phyloP scores from a whole-genome alignment of 2,113 vertebrate genomes.

The Dromiciops gliroides region DNA sequence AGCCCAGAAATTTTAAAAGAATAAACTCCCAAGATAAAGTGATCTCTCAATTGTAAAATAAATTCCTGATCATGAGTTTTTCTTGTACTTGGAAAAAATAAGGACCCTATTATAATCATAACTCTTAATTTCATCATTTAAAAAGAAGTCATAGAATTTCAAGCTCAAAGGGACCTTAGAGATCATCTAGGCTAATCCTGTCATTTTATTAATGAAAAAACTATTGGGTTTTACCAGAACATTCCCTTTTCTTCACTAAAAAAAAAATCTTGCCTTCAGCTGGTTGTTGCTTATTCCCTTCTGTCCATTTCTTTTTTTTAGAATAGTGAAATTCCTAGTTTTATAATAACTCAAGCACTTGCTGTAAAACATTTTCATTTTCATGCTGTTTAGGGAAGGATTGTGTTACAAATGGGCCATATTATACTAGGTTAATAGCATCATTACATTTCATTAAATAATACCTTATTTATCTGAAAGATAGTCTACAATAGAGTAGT shows the following conservation, averaged over 20 bases:
- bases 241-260: slow-evolving; percentile 40
- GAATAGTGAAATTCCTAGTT: slow-evolving; percentile 56
- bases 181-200: background rate
- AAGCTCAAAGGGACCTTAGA: slow-evolving; percentile 32
- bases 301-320: slow-evolving; percentile 49
- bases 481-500: slow-evolving; percentile 17
- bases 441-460: slow-evolving; percentile 41
- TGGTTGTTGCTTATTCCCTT: slow-evolving; percentile 68
- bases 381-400: slow-evolving; percentile 73
- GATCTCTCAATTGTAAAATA: slow-evolving; percentile 39
- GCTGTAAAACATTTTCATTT: slow-evolving; percentile 65
- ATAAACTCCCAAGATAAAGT: slow-evolving; percentile 61
- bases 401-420: slow-evolving; percentile 63
- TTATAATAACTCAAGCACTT: slow-evolving; percentile 29
- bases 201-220: background rate
- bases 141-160: background rate
- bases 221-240: slow-evolving; percentile 56
- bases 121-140: background rate
- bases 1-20: slow-evolving; percentile 68
- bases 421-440: slow-evolving; percentile 45
- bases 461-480: background rate
- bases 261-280: slow-evolving; percentile 72
- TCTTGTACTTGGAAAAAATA: slow-evolving; percentile 49
- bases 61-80: background rate
- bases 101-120: background rate